A percentile compares a stretch with the other conserved stretches of the same genome.
Evolutionary conservation across 2,888 invertebrate genomes (phyloP).

Genomic region (Catocala nupta): DNA sequence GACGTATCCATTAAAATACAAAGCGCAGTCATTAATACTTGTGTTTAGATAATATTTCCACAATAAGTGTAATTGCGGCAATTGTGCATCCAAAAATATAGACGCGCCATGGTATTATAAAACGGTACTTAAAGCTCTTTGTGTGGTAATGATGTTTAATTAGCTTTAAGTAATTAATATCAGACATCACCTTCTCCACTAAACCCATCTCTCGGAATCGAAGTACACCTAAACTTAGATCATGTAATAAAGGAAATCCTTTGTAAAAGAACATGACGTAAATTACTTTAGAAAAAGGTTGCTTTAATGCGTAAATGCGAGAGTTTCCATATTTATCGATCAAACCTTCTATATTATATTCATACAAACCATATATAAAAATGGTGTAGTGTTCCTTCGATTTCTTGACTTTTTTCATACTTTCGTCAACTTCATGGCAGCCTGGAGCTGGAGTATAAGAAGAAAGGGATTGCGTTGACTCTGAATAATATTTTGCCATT

Average conservation of each 20-base stretch:
- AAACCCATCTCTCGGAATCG: slow-evolving; percentile 65
- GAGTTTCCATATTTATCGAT: slow-evolving; percentile 25
- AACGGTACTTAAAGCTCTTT: slow-evolving; percentile 18
- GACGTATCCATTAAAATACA: too few species aligned
- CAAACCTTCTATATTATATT: slow-evolving; percentile 15
- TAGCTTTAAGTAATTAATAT: slow-evolving; percentile 39
- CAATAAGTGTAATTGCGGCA: slow-evolving; percentile 49
- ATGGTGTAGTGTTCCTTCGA: slow-evolving; percentile 17
- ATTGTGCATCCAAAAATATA: slow-evolving; percentile 49
- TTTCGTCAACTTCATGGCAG: slow-evolving; percentile 8
- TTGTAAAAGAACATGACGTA: slow-evolving; percentile 68
- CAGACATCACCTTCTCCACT: slow-evolving; percentile 40
- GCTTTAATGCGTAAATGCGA: slow-evolving; percentile 34
- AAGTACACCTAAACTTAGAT: slow-evolving; percentile 51
- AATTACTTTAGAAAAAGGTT: slow-evolving; percentile 59
- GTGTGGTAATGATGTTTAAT: slow-evolving; percentile 37
- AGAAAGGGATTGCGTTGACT: slow-evolving; percentile 25
- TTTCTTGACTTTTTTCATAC: slow-evolving; percentile 17
- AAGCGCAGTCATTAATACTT: not conserved
- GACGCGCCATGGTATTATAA: slow-evolving; percentile 61
- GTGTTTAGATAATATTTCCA: slow-evolving; percentile 41
- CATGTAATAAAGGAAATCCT: slow-evolving; percentile 64
- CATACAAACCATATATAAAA: not conserved
- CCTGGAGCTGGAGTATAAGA: slow-evolving; percentile 1
- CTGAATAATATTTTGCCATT: slow-evolving; percentile 39